Base-by-base conservation (phyloP, 37 sponge, comb jelly and placozoan species). In the Ephydatia muelleri region DNA sequence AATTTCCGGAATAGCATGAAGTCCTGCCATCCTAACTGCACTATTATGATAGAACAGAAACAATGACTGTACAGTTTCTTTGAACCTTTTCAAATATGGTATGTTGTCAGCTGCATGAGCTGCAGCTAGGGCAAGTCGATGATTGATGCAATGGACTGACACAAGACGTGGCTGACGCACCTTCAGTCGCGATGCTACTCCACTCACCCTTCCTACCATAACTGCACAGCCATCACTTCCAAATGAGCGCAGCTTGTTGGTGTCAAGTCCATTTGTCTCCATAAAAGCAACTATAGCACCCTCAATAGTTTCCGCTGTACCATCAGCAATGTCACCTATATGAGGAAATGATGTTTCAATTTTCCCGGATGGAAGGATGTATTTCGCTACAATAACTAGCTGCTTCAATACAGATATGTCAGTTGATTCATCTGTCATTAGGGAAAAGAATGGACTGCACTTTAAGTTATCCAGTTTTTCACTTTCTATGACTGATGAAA, bases 191-290 rank as follows among this genome's bases (percentile, higher is more conserved):
- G 75, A 26, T 27, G 82, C 73, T 31, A 88, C 88, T 28, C 83
- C 84, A 25, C 27, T 70, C 25, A 30, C 34, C 25, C 67, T 35
- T 11, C 89, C 80, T 13, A 68, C 83, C 84, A 83, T 83, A 12
- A 83, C 89, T 31, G 84, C 23, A 35, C 84, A 84, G 4, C 80
- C 84, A 79, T 88, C 84, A 71, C 80, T 83, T 22, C 80, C 89
- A 76, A 88, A 83, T 25, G 75, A 74, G 30, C 16, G 27, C 3
- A 82, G 34, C 3, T 66, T n/a, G 27, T 32, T 28, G 37, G 82
- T 88, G 27, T 16, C 78, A 8, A 28, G 37, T 12, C 49, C 26
- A 13, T 78, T 25, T n/a, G n/a, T n/a, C n/a, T n/a, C n/a, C n/a
- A n/a, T n/a, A n/a, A n/a, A n/a, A n/a, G n/a, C n/a, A 34, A 26